Evolutionary conservation across 2,113 vertebrate species (phyloP), one percentile per base, ranked within the genome.

Genomic region (Glareola pratincola): DNA sequence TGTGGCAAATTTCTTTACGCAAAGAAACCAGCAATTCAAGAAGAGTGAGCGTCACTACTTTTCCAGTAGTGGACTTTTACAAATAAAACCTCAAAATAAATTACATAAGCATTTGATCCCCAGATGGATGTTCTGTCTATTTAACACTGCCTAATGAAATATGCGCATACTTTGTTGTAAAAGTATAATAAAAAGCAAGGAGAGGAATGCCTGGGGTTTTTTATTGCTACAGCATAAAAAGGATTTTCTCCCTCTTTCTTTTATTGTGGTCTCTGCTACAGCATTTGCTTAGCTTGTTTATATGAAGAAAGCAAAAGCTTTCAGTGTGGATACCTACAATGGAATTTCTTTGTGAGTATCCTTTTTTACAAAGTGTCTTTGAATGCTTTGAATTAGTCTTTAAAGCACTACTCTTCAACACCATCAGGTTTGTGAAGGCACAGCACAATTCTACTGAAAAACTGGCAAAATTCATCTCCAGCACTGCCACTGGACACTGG

Each of bases 31-130:
- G 67, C 66, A 83, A 92, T 63, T 69, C 3, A 26, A 27, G 73
- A 80, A 69, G 4, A 87, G 4, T 0, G 0, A 76, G 4, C 2
- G 1, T 56, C 32, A 14, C 45, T 73, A 6, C 6, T 64, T 89
- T 78, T 72, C 26, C 36, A 34, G 7, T 21, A 62, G 29, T 29
- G 20, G 7, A 67, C 4, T 62, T 90, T 16, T 59, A 67, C 17
- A 90, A 92, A 66, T 22, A 80, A 63, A 71, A 16, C 10, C 15
- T 66, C 50, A 74, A 53, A 77, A 69, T 77, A 83, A 85, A 69
- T 30, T 50, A 20, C 3, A 37, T 20, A 68, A 66, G 6, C 11
- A 54, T 80, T 79, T 88, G 8, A 90, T 83, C 4, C 12, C 12
- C 30, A 84, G 27, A 53, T 53, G 7, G 23, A 26, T 68, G 4